Evolutionary conservation across 2,888 invertebrate species (phyloP), one percentile per base, ranked within the genome.

Genomic region (Glyphotaelius pellucidus): DNA sequence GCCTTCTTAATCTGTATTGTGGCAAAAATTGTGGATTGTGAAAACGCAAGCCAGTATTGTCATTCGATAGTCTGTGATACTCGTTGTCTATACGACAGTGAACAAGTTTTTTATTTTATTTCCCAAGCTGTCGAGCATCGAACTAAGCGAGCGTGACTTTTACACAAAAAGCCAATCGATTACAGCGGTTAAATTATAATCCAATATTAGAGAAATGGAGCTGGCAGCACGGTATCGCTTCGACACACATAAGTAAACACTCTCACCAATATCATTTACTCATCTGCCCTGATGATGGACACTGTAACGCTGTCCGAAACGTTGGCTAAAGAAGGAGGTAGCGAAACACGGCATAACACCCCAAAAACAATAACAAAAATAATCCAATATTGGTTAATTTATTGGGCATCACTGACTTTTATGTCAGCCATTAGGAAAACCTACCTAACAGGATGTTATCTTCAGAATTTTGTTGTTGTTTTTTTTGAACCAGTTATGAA

Each of bases 71-170:
- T 12, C 12, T 38, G 9, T 38, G 38, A 38, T 38, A 38, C 9
- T 38, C 9, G 38, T 38, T 38, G 38, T 38, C 11, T 42, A 12
- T 42, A 42, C 42, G 12, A 12, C 42, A 42, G 42, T 42, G 2
- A 42, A 38, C 11, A 42, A 11, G 42, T 80, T 81, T 81, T 42
- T 67, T 25, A 12, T 90, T 81, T 42, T 31, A 81, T 52, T 32
- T 80, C 15, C 52, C 32, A 52, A 31, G 90, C 81, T 47, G 47
- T 90, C 25, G 81, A 67, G 90, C 81, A 25, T 35, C 81, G 31
- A 47, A 30, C 42, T n/a, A 52, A 83, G 52, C 31, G 81, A 90
- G 90, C 90, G 90, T 90, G 90, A 90, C 81, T 42, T 90, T 90
- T 83, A 32, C 81, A 90, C n/a, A 90, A 81, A 90, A 80, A 90